Conservation (phyloP, 2,797 vertebrate genomes). For the Enteromius paludinosus region DNA sequence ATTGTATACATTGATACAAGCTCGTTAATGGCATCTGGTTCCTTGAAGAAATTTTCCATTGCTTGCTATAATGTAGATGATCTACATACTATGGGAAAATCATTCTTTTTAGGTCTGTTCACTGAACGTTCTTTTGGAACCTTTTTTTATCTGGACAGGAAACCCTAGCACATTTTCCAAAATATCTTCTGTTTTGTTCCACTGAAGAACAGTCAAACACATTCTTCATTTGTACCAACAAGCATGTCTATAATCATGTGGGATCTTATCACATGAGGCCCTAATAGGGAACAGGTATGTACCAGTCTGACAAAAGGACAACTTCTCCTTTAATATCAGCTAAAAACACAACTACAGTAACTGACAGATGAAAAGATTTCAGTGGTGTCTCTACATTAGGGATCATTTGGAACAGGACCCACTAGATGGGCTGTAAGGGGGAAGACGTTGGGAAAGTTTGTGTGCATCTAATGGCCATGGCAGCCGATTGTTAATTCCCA, state of each 20-base stretch:
- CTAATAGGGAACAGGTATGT: neutral
- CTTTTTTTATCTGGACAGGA: neutral
- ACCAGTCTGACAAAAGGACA: neutral
- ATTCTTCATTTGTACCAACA: neutral
- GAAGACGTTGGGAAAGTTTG: too few relatives aligned
- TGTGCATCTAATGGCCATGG: too few relatives aligned
- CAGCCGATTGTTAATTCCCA: neutral
- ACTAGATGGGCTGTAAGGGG: neutral
- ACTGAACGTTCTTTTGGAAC: neutral
- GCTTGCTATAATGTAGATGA: neutral
- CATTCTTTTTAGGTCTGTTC: neutral
- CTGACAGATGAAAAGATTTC: too few relatives aligned
- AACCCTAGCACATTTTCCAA: neutral
- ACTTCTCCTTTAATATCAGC: neutral
- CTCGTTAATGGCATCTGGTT: neutral
- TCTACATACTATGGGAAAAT: neutral
- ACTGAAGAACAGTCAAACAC: neutral
- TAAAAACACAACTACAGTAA: neutral
- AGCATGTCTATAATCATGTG: neutral
- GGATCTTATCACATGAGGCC: neutral
- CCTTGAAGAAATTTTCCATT: too few relatives aligned
- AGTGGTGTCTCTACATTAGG: neutral
- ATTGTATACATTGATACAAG: neutral
- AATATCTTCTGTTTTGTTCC: neutral
- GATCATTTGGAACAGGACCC: neutral